phyloP scores from a whole-genome alignment of 1,140 invertebrate species.

The Heliothis virescens region DNA sequence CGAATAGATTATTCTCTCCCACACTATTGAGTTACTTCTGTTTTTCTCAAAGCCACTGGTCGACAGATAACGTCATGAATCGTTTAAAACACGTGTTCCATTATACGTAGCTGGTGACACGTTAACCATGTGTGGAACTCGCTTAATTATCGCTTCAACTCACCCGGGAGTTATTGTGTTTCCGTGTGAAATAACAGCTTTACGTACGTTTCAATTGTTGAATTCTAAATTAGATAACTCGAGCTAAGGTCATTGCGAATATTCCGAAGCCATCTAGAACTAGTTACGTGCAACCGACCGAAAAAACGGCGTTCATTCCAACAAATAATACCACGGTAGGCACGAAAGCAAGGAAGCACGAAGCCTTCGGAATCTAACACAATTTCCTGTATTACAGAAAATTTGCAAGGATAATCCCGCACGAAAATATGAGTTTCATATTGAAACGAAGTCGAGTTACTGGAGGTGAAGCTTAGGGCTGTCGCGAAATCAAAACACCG shows the following conservation, averaged over 20 bases:
- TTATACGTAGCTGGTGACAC: constrained; percentile 26
- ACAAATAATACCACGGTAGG: constrained; percentile 15
- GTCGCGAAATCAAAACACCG: constrained; percentile 56
- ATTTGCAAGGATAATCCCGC: constrained; percentile 27
- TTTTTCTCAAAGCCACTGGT: constrained; percentile 25
- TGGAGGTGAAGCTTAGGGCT: constrained; percentile 24
- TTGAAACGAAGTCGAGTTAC: constrained; percentile 17
- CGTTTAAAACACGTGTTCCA: constrained; percentile 47
- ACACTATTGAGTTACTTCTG: constrained; percentile 1
- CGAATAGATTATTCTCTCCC: constrained; percentile 3
- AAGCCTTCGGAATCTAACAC: constrained; percentile 16
- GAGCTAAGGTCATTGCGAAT: constrained; percentile 1
- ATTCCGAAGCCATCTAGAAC: not conserved
- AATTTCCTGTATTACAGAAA: constrained; percentile 26
- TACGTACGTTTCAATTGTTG: not conserved
- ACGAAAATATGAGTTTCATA: constrained; percentile 28
- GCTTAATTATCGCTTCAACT: constrained; percentile 47
- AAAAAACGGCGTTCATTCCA: constrained; percentile 10
- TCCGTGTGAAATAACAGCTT: constrained; percentile 37
- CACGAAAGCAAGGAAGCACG: constrained; percentile 10
- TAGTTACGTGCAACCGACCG: constrained; percentile 15
- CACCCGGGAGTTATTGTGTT: constrained; percentile 1
- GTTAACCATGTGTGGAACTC: constrained; percentile 48
- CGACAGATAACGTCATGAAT: constrained; percentile 38
- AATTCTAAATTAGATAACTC: constrained; percentile 17